These are phyloP conservation scores for Drosophila sturtevanti DNA, from an alignment of 1,140 invertebrate species.

Conservation along the genomic window DNA sequence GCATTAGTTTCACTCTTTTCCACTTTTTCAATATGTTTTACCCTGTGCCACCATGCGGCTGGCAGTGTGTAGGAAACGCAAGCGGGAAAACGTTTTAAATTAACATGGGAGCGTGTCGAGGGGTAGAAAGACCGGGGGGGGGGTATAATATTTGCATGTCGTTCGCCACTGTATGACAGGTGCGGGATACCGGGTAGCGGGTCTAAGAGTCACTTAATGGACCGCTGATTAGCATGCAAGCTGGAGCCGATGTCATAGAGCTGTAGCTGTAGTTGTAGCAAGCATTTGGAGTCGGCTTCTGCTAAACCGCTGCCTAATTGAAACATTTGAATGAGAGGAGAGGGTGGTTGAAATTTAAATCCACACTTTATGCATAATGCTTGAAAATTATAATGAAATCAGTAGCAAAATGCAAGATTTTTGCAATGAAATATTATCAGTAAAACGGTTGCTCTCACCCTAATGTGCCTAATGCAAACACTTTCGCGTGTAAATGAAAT, in stretches of 20 bases:
- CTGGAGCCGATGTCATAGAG: background rate
- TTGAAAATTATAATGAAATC: constrained; percentile 53
- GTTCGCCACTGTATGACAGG: constrained; percentile 47
- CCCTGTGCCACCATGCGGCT: constrained; percentile 5
- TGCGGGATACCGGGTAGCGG: constrained; percentile 43
- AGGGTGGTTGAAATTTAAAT: background rate
- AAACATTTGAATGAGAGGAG: constrained; percentile 49
- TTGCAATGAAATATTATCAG: too few species aligned
- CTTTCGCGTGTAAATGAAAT: constrained; percentile 7
- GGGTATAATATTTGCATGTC: constrained; percentile 46
- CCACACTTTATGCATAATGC: constrained; percentile 30
- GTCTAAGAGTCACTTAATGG: constrained; percentile 60
- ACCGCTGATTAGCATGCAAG: constrained; percentile 69
- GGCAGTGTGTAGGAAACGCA: constrained; percentile 9
- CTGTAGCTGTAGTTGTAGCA: background rate
- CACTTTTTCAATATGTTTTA: constrained; percentile 27
- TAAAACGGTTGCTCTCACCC: background rate
- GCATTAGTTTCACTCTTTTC: constrained; percentile 45
- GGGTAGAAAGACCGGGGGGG: too few species aligned
- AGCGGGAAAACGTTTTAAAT: constrained; percentile 53
- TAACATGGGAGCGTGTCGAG: constrained; percentile 46
- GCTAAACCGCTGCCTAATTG: constrained; percentile 40
- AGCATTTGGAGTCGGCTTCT: background rate
- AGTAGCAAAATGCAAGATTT: background rate
- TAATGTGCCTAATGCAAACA: constrained; percentile 40